Conservation (phyloP, 2,113 vertebrate genomes). For the Saccopteryx bilineata region DNA sequence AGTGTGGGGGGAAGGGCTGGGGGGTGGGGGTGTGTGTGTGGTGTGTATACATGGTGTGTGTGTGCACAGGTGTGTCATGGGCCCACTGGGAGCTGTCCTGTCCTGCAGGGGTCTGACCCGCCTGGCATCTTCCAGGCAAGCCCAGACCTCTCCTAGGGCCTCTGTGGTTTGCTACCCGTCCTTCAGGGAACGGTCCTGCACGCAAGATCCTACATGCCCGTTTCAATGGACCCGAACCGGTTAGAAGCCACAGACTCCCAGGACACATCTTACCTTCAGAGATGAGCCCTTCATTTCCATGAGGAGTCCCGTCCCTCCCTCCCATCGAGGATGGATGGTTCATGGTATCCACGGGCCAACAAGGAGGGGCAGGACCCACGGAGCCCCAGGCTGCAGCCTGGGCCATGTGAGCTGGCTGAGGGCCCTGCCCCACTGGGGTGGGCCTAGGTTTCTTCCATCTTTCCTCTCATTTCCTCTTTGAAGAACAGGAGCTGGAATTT, state of each 20-base stretch:
- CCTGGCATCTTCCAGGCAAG: no score
- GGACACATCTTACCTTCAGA: background rate
- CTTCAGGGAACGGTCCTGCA: background rate
- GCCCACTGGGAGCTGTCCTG: no score
- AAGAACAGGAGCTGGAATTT: background rate
- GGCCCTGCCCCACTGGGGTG: background rate
- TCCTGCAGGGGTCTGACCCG: background rate
- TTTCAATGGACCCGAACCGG: background rate
- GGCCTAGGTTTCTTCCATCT: background rate
- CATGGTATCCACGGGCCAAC: background rate
- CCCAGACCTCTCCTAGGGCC: background rate
- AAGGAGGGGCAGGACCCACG: background rate
- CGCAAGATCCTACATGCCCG: background rate
- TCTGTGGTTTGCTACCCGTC: background rate
- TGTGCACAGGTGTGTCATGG: no score
- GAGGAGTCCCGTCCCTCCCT: no score
- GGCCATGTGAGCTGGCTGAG: fast-evolving
- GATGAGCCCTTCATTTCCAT: background rate
- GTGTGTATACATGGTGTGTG: background rate
- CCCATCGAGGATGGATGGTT: background rate
- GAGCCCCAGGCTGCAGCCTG: background rate
- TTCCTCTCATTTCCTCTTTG: background rate
- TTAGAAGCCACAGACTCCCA: background rate
- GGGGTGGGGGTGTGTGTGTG: no score
- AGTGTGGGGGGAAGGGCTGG: background rate